Evolutionary conservation across 2,113 vertebrate species (phyloP).

Genomic region (Hypomesus transpacificus): DNA sequence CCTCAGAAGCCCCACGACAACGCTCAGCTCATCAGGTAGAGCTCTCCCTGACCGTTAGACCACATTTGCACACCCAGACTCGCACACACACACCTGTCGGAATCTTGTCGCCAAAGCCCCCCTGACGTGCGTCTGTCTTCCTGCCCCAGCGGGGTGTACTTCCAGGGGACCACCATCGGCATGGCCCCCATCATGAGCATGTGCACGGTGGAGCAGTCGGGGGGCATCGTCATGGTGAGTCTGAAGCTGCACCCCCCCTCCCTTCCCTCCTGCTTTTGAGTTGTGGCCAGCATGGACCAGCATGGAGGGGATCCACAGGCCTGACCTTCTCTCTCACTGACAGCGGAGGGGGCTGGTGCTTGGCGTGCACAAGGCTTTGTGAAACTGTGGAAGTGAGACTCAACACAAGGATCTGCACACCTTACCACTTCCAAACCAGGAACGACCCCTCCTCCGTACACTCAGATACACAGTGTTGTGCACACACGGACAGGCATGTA

Average conservation of each 20-base stretch:
- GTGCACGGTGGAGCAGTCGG: constrained; percentile 95
- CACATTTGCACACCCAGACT: background rate
- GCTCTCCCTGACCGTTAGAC: background rate
- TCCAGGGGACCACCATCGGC: constrained; percentile 97
- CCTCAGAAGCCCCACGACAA: constrained; percentile 94
- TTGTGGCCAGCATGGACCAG: constrained; percentile 39
- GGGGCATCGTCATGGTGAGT: constrained; percentile 97
- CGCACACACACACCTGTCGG: background rate
- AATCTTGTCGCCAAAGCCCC: background rate
- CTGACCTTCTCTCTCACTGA: no score
- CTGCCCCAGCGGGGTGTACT: constrained; percentile 84
- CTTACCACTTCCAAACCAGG: constrained; percentile 22
- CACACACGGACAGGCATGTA: background rate
- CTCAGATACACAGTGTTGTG: constrained; percentile 5
- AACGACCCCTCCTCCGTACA: constrained; percentile 16
- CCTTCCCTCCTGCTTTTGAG: constrained; percentile 1
- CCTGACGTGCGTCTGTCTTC: background rate
- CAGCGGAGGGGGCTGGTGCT: constrained; percentile 18
- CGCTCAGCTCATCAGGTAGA: constrained; percentile 92
- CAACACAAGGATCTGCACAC: constrained; percentile 29
- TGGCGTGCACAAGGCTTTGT: constrained; percentile 13
- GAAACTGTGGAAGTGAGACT: constrained; percentile 14
- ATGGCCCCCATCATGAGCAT: constrained; percentile 99
- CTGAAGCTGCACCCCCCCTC: constrained; percentile 5
- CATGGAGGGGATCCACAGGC: constrained; percentile 27